Conservation (phyloP, 1,140 invertebrate genomes). For the Apis cerana region DNA sequence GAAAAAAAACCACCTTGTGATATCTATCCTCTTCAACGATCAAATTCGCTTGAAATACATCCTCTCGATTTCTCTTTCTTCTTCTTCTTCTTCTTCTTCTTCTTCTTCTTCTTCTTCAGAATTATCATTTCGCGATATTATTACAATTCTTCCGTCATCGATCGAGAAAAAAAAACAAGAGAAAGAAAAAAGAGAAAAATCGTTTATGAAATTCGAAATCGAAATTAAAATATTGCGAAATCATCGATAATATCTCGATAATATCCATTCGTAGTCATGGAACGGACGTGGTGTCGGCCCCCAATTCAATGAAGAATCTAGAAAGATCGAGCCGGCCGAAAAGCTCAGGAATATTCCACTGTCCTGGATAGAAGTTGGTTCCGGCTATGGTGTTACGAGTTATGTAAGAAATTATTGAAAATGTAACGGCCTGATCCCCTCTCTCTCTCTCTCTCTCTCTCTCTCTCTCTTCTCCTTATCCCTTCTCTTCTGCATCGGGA, state of each 20-base stretch:
- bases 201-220: neutral
- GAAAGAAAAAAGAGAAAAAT: too few species aligned
- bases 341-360: slow-evolving; percentile 41
- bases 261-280: neutral
- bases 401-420: slow-evolving; percentile 69
- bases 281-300: neutral
- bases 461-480: slow-evolving; percentile 20
- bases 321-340: slow-evolving; percentile 4
- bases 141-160: too few species aligned
- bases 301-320: neutral
- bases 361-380: slow-evolving; percentile 34
- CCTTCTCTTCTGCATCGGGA: slow-evolving; percentile 21
- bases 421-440: slow-evolving; percentile 55
- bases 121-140: too few species aligned
- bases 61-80: too few species aligned
- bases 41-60: too few species aligned
- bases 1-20: neutral
- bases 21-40: neutral
- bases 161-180: too few species aligned
- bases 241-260: too few species aligned
- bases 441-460: slow-evolving; percentile 4
- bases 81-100: too few species aligned
- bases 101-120: too few species aligned
- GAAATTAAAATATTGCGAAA: neutral
- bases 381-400: slow-evolving; percentile 42